Base-by-base conservation (phyloP, 1,140 invertebrate genomes). In the Chrysomallon squamiferum region DNA sequence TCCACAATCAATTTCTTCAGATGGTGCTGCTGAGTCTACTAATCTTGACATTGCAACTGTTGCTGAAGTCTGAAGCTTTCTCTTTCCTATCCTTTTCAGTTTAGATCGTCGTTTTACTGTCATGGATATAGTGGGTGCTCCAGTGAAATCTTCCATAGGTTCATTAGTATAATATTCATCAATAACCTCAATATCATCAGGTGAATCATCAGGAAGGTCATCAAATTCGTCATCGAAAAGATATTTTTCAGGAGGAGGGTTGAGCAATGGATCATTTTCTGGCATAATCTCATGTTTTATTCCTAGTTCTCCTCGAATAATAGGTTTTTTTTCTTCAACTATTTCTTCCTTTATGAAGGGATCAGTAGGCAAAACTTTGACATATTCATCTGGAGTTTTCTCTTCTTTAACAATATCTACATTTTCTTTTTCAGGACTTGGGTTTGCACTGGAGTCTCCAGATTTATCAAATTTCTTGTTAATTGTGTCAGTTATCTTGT, bases 401-500 rank as follows among this genome's bases (percentile, higher is more conserved):
- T 38, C 35, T 38, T 38, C 35, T 38, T 38, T 38, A 38, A 38
- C 35, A 38, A 38, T 15, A 5, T 38, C 35, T 7, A 38, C 35
- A 38, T 64, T 65, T 50, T 74, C 72, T 50, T 74, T 74, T 33
- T 74, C 72, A 11, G 72, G 69, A 57, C 66, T 74, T 32, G 66
- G 38, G 20, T 59, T 64, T 27, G 65, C 38, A 41, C 69, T 72
- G 18, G 69, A 73, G 25, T 80, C 76, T 29, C 71, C 69, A 29
- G 75, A 78, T 56, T 77, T 77, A 57, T 79, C 80, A 30, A 73
- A 72, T 57, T 73, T 82, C 65, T 76, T 79, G 45, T 62, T 62
- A 32, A 78, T 74, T 61, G 65, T 70, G 22, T 70, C 72, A 29
- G 66, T 64, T 45, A 79, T 73, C 66, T 72, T 76, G 18, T 65